Evolutionary conservation across 2,888 invertebrate species (phyloP).

Genomic region (Megastigmus dorsalis): DNA sequence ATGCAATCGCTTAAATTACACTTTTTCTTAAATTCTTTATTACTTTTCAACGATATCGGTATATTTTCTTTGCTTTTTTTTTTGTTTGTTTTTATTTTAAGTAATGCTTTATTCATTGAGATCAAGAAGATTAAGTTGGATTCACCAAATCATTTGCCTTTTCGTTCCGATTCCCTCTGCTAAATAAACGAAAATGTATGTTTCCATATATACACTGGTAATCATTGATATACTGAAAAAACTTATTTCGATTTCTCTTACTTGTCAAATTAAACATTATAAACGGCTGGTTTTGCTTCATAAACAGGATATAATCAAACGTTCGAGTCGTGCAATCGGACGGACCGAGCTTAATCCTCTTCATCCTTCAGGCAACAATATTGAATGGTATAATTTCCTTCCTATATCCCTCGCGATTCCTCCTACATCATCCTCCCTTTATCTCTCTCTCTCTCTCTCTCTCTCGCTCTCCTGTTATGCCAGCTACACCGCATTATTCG

Average conservation of each 20-base stretch:
- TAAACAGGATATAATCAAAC: too few species aligned
- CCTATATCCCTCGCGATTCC: not conserved
- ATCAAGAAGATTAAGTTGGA: conserved; percentile 34
- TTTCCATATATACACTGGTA: too few species aligned
- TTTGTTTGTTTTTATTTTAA: conserved; percentile 12
- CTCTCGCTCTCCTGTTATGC: not conserved
- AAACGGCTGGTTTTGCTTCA: too few species aligned
- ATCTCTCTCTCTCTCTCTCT: not conserved
- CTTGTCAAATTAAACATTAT: too few species aligned
- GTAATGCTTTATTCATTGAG: conserved; percentile 22
- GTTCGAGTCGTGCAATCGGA: too few species aligned
- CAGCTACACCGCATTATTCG: not conserved
- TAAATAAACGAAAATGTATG: too few species aligned
- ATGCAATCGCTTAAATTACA: conserved; percentile 56
- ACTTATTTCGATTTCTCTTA: too few species aligned
- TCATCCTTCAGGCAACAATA: conserved; percentile 33
- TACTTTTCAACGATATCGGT: conserved; percentile 57
- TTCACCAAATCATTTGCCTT: conserved; percentile 25
- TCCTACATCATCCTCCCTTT: not conserved
- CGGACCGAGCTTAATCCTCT: conserved; percentile 10
- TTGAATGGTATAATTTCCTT: conserved; percentile 22
- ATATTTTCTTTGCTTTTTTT: conserved; percentile 48
- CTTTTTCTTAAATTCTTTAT: conserved; percentile 52
- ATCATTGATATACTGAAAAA: too few species aligned
- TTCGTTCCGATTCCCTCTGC: too few species aligned